phyloP scores from a whole-genome alignment of 2,113 vertebrate genomes.

The Gnathonemus echidnorhynchus region DNA sequence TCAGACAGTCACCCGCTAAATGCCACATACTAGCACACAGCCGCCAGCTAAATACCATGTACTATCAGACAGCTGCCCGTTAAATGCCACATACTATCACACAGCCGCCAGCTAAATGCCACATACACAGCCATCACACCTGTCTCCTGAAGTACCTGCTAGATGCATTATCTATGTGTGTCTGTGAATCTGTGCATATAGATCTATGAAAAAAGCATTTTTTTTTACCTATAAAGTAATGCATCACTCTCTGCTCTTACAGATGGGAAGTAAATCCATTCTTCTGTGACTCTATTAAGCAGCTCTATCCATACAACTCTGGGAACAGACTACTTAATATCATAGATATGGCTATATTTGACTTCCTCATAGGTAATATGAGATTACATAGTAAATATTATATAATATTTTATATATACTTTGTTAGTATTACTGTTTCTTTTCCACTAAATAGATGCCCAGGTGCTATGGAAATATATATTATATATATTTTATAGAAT shows the following conservation, averaged over 20 bases:
- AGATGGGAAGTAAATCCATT: conserved; percentile 91
- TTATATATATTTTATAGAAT: background rate
- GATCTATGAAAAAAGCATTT: background rate
- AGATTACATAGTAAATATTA: background rate
- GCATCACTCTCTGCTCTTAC: conserved; percentile 16
- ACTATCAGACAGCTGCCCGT: background rate
- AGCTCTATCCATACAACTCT: conserved; percentile 77
- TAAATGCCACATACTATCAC: background rate
- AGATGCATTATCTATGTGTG: background rate
- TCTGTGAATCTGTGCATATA: background rate
- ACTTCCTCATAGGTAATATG: conserved; percentile 80
- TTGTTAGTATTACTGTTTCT: background rate
- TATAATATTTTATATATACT: background rate
- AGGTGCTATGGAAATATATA: background rate
- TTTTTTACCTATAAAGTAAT: conserved; percentile 1
- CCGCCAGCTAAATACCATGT: background rate
- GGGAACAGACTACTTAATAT: conserved; percentile 82
- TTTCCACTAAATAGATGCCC: background rate
- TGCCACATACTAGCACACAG: background rate
- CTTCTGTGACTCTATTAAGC: conserved; percentile 78
- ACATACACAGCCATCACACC: background rate
- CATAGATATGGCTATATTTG: conserved; percentile 95
- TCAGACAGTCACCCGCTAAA: background rate
- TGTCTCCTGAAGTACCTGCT: background rate
- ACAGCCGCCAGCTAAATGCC: background rate